A percentile compares a stretch with the other conserved stretches of the same genome.
Conservation (phyloP, 2,797 vertebrate genomes). For the Diceros bicornis region DNA sequence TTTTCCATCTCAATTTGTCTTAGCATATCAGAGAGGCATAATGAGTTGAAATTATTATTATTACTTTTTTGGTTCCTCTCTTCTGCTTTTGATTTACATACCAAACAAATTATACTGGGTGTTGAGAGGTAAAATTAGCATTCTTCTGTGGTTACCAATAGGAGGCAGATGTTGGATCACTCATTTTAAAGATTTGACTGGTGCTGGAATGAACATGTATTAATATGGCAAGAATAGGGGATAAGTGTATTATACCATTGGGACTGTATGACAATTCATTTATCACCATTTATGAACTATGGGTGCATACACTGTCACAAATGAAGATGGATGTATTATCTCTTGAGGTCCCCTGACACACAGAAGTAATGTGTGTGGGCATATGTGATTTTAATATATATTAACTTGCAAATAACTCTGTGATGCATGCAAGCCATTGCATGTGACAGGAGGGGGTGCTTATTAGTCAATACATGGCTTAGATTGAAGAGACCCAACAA, state of each 20-base stretch:
- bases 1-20: slow-evolving; percentile 67
- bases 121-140: slow-evolving; percentile 75
- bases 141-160: slow-evolving; percentile 75
- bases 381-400: slow-evolving; percentile 83
- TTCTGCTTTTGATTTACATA: slow-evolving; percentile 74
- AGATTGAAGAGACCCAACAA: slow-evolving; percentile 59
- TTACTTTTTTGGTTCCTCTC: slow-evolving; percentile 61
- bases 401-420: slow-evolving; percentile 84
- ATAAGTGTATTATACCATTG: slow-evolving; percentile 73
- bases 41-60: slow-evolving; percentile 74
- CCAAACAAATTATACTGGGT: slow-evolving; percentile 69
- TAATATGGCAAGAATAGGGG: slow-evolving; percentile 71
- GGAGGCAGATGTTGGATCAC: slow-evolving; percentile 66
- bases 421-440: slow-evolving; percentile 51
- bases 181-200: slow-evolving; percentile 75
- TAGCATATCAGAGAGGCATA: slow-evolving; percentile 61
- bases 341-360: slow-evolving; percentile 68
- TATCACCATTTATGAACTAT: slow-evolving; percentile 82
- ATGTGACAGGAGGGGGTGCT: slow-evolving; percentile 60
- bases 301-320: slow-evolving; percentile 78
- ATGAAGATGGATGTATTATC: slow-evolving; percentile 80
- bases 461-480: slow-evolving; percentile 60
- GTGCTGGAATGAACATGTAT: slow-evolving; percentile 72
- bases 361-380: slow-evolving; percentile 72
- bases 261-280: slow-evolving; percentile 76